phyloP scores from a whole-genome alignment of 2,888 invertebrate genomes.

The Thereva nobilitata region DNA sequence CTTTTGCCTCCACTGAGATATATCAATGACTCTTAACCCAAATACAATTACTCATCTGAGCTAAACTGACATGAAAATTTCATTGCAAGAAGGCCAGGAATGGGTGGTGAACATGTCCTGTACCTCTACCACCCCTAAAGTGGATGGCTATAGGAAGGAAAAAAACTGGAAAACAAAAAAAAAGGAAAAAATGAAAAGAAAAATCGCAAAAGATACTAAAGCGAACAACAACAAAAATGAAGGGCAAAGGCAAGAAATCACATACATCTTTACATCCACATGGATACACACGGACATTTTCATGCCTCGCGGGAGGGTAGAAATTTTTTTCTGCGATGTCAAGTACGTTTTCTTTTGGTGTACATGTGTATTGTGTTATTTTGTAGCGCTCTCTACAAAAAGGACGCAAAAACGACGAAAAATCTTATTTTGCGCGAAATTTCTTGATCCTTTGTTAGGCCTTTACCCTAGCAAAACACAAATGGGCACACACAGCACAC shows the following conservation, averaged over 20 bases:
- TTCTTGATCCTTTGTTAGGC: slow-evolving; percentile 36
- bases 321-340: slow-evolving; percentile 31
- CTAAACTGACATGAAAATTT: slow-evolving; percentile 43
- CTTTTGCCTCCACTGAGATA: slow-evolving; percentile 43
- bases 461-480: slow-evolving; percentile 27
- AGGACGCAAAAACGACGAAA: slow-evolving; percentile 27
- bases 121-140: slow-evolving; percentile 29
- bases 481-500: slow-evolving; percentile 12
- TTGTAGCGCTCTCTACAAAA: slow-evolving; percentile 16
- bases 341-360: slow-evolving; percentile 30
- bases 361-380: not conserved
- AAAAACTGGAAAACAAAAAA: slow-evolving; percentile 19
- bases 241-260: slow-evolving; percentile 27
- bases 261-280: slow-evolving; percentile 13
- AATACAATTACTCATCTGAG: slow-evolving; percentile 47
- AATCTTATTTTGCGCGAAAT: slow-evolving; percentile 36
- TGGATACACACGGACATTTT: slow-evolving; percentile 16
- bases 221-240: slow-evolving; percentile 29
- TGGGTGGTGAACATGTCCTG: slow-evolving; percentile 35
- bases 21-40: slow-evolving; percentile 49
- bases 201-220: slow-evolving; percentile 34
- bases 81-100: slow-evolving; percentile 35
- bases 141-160: slow-evolving; percentile 9
- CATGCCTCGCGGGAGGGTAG: slow-evolving; percentile 33
- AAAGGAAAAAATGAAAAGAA: slow-evolving; percentile 25